Percentiles rank a stretch among this genome's conserved stretches.
Evolutionary conservation across 2,888 invertebrate species (phyloP).

Genomic region (Epinotia nisella): DNA sequence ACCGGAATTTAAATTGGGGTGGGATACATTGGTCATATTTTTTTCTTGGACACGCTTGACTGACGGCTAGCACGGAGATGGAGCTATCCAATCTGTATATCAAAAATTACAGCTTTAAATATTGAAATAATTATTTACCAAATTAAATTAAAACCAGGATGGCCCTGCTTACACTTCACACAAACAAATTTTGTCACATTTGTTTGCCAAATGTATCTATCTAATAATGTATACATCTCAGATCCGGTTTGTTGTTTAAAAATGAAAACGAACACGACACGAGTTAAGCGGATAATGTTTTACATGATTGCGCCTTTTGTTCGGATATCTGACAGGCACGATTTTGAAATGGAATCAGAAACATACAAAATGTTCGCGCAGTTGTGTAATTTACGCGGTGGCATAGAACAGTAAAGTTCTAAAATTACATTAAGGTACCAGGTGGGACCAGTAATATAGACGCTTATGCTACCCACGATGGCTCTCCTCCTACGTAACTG

Average conservation of each 20-base stretch:
- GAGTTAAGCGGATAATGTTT: constrained; percentile 7
- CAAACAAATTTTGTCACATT: not conserved
- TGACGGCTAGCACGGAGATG: constrained; percentile 1
- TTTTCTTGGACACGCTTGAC: constrained; percentile 9
- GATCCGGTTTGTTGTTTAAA: not conserved
- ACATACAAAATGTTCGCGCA: constrained; percentile 29
- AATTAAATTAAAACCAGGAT: too few relatives aligned
- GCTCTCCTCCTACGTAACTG: constrained; percentile 39
- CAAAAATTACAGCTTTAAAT: not conserved
- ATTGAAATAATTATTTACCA: too few relatives aligned
- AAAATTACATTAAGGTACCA: constrained; percentile 24
- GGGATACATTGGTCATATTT: constrained; percentile 53
- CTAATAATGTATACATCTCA: not conserved
- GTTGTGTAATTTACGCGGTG: constrained; percentile 36
- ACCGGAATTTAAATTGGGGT: constrained; percentile 75
- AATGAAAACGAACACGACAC: constrained; percentile 1
- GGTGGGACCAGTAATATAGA: constrained; percentile 37
- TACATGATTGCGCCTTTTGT: constrained; percentile 23
- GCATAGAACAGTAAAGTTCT: constrained; percentile 37
- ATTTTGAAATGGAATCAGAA: constrained; percentile 36
- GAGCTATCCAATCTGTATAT: not conserved
- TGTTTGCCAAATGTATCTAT: not conserved
- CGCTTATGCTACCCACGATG: constrained; percentile 41
- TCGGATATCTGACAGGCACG: constrained; percentile 23
- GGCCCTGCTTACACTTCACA: too few relatives aligned